Base-by-base conservation (phyloP, 92 coral and sea anemone genomes). In the Porites rus region DNA sequence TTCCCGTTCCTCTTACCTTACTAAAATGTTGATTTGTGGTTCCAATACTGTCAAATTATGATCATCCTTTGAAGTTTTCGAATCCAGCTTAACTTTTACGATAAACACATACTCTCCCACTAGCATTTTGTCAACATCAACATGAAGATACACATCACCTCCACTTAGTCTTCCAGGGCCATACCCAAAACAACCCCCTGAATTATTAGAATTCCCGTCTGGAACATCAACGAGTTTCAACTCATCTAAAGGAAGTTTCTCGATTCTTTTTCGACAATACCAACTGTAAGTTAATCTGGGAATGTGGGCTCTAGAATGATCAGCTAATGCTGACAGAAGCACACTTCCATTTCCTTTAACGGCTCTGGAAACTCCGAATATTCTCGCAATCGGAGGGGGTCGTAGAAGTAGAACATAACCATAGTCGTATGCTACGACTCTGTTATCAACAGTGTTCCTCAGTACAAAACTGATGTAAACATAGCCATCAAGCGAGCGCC, bases 181-280 rank as follows among this genome's bases (percentile, higher is more conserved):
- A 63, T 78, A 79, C 12, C 90, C 90, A 60, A 69, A 86, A 22
- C 90, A 86, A 24, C 90, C 90, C 20, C 90, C 90, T 69, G 65
- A 43, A 69, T 59, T 18, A 0, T 59, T 69, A 6, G 73, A 71
- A n/a, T 13, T 61, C 8, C 52, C 70, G 31, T 54, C 18, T 13
- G 89, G 76, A 20, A 77, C 28, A 54, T 85, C 89, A 10, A 85
- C 84, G 21, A 77, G 85, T n/a, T 18, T 38, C 19, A 85, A 70
- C 31, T 76, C 75, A 38, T 62, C 81, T 6, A 78, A 65, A 8
- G 80, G 51, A 58, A 86, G 78, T 7, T 18, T 14, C 72, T 86
- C 90, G 1, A 60, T 59, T 69, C 51, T 70, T 43, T 79, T 78
- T 61, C 90, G 70, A 58, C 90, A 86, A 61, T 78, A 86, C 90